These are phyloP conservation scores for Xanthia togata DNA, from an alignment of 2,888 invertebrate species.

Conservation along the genomic window DNA sequence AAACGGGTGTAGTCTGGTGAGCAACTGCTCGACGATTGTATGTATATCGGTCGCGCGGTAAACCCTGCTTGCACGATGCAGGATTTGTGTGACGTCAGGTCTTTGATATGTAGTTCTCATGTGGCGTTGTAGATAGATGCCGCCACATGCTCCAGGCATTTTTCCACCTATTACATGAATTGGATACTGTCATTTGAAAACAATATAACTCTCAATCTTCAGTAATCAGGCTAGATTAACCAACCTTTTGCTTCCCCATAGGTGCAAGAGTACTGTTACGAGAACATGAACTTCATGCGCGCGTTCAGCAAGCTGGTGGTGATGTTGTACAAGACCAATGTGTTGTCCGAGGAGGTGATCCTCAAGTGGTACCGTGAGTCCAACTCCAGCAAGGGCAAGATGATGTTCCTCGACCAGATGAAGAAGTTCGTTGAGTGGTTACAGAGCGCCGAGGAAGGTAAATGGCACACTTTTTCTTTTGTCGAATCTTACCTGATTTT, in stretches of 20 bases:
- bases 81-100: no score
- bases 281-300: slow-evolving; percentile 99
- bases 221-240: background rate
- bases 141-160: no score
- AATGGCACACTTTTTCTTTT: no score
- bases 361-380: slow-evolving; percentile 99
- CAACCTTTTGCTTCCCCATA: background rate
- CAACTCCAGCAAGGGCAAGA: slow-evolving; percentile 97
- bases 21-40: no score
- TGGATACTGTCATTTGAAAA: background rate
- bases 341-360: slow-evolving; percentile 98
- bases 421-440: slow-evolving; percentile 99
- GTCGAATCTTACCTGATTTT: no score
- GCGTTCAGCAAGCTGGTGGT: slow-evolving; percentile 99
- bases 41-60: no score
- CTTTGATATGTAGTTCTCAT: no score
- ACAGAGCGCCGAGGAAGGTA: slow-evolving; percentile 97
- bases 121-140: no score
- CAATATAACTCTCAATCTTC: no score
- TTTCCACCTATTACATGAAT: background rate
- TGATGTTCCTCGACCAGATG: slow-evolving; percentile 99
- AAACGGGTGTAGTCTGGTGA: no score
- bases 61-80: no score
- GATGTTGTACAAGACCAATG: slow-evolving; percentile 98
- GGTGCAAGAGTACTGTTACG: slow-evolving; percentile 98